Evolutionary conservation across 2,113 vertebrate species (phyloP), one percentile per base, ranked within the genome.

Genomic region (Scartelaos histophorus): DNA sequence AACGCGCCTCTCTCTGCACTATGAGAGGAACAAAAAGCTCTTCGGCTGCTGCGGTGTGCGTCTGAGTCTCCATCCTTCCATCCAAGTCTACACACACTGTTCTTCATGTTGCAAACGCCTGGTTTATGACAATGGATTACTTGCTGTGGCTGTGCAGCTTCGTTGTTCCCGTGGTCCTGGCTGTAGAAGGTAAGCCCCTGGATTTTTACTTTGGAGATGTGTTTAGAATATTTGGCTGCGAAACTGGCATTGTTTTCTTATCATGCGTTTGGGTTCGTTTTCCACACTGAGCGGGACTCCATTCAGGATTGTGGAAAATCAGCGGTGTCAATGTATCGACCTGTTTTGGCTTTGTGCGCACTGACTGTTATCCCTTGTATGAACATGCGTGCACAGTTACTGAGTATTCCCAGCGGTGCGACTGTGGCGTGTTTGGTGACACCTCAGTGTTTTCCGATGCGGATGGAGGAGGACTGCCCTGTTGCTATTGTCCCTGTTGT

Each of bases 71-170:
- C 81, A 71, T 83, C 79, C 22, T 73, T 79, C 78, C 70, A 35
- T 87, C 75, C 69, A 71, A 67, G 61, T 64, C 61, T 43, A 66
- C 45, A 43, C 80, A 82, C 72, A 85, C 81, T 87, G 85, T 81
- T 81, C 60, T 94, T 92, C 92, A 94, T 94, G 93, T 91, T 85
- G 91, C 88, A 92, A 75, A 73, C 70, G 76, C 90, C 84, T 80
- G 92, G 58, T 91, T 92, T 86, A 88, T 94, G 92, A 94, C 92
- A 87, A 94, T 94, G 94, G 94, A 94, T 92, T 93, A 92, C 89
- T 84, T 92, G 92, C 91, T 94, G 89, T 92, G 93, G 88, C 54
- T 92, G 88, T 94, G 90, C 93, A 93, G 92, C 92, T 76, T 94
- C 76, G 17, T 93, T 67, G 87, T 94, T 53, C 91, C 93, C 38